Evolutionary conservation across 2,888 invertebrate genomes (phyloP), one percentile per base, ranked within the genome.

Genomic region (Nemotelus pantherinus): DNA sequence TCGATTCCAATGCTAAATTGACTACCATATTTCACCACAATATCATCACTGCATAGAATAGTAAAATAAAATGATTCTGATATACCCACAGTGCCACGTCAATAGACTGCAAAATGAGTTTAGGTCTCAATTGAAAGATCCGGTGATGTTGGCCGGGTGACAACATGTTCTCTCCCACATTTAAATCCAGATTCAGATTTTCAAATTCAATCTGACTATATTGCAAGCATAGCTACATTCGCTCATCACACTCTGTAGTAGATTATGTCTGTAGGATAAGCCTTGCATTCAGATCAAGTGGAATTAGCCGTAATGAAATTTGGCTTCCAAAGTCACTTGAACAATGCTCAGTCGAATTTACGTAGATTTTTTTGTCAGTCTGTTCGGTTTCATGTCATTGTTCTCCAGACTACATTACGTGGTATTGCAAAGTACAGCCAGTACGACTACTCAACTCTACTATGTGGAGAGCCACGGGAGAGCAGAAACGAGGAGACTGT

Each of bases 71-170:
- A 53, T 55, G 2, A 57, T 60, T 74, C 74, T 50, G 74, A 60
- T 74, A 63, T 60, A 48, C 74, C 74, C 60, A 60, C 74, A 74
- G 74, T 50, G 63, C 48, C 74, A 50, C 74, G 77, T 77, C 77
- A 77, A 77, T 77, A 67, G 74, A 74, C 64, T 64, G 65, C 77
- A 50, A 77, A 74, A 78, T 63, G 75, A 78, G 70, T 78, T 79
- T 77, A 79, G 75, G 75, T 78, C 76, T 79, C 79, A 79, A 78
- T 79, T 79, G 79, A 79, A 79, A 79, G 79, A 78, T 79, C 79
- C 79, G 79, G 79, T 76, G 75, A 78, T 76, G 75, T 25, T 58
- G 67, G 75, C 57, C 76, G 76, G 76, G 65, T 65, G 64, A 65
- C 63, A 60, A 72, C 72, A 72, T 72, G 57, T 76, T 53, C 55